Percentiles rank a stretch among this genome's conserved stretches.
Evolutionary conservation across 2,888 invertebrate species (phyloP).

Genomic region (Micoletzkya japonica): DNA sequence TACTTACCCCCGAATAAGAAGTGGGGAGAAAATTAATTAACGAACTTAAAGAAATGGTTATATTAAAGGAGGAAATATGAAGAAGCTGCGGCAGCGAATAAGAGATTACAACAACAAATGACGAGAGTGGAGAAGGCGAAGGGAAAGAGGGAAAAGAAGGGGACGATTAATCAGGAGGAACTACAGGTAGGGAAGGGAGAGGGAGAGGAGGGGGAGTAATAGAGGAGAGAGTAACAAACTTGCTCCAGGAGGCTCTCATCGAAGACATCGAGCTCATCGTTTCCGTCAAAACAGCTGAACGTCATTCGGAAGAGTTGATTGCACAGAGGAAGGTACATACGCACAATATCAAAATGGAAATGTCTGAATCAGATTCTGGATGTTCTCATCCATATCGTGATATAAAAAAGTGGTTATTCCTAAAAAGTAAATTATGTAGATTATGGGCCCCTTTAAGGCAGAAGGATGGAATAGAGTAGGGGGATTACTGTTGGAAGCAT

Average conservation of each 20-base stretch:
- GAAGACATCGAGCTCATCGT: neutral
- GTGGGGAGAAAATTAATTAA: too few relatives aligned
- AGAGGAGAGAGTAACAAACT: neutral
- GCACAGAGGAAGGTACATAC: constrained; percentile 4
- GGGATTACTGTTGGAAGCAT: neutral
- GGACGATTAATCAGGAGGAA: constrained; percentile 18
- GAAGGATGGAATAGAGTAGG: neutral
- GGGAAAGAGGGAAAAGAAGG: constrained; percentile 5
- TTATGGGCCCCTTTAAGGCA: too few relatives aligned
- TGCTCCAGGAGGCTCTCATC: neutral
- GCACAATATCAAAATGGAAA: too few relatives aligned
- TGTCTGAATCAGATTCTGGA: too few relatives aligned
- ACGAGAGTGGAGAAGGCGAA: neutral
- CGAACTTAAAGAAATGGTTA: neutral
- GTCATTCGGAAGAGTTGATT: constrained; percentile 2
- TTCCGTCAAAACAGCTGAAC: constrained; percentile 1
- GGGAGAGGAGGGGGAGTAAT: neutral
- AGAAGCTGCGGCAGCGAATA: constrained; percentile 22
- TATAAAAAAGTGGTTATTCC: too few relatives aligned
- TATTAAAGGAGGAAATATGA: constrained; percentile 25
- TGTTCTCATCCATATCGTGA: too few relatives aligned
- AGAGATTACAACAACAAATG: constrained; percentile 21
- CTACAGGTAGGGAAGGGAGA: neutral
- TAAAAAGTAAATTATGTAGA: too few relatives aligned
- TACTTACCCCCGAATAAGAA: too few relatives aligned